Percentiles rank a stretch among this genome's conserved stretches.
Evolutionary conservation across 2,888 invertebrate genomes (phyloP).

Genomic region (Macropis europaea): DNA sequence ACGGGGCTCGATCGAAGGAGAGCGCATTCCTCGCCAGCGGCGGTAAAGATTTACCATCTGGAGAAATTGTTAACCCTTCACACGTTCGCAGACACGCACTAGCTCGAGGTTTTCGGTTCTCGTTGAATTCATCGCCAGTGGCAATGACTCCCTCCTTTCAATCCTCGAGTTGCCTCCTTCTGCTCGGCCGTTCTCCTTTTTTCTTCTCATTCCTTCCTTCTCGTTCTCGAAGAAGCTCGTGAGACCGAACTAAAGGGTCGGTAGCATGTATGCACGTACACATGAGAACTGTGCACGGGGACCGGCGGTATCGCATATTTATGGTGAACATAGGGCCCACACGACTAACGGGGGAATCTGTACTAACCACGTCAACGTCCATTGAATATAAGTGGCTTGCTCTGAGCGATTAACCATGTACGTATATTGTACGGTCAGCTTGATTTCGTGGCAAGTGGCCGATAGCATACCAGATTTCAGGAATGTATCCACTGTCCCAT

Average conservation of each 20-base stretch:
- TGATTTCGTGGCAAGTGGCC: neutral
- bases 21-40: neutral
- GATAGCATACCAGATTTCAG: neutral
- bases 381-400: constrained; percentile 44
- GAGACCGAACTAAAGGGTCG: constrained; percentile 17
- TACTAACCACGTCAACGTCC: constrained; percentile 49
- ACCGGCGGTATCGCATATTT: constrained; percentile 46
- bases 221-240: constrained; percentile 18
- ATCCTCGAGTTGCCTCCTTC: constrained; percentile 8
- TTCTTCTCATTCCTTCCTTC: neutral
- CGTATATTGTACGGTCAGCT: constrained; percentile 11
- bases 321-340: constrained; percentile 38
- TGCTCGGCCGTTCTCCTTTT: neutral
- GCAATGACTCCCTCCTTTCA: constrained; percentile 26
- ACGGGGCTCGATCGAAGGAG: too few relatives aligned
- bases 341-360: constrained; percentile 34
- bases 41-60: neutral
- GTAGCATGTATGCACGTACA: constrained; percentile 11
- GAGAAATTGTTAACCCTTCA: constrained; percentile 24
- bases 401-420: constrained; percentile 36
- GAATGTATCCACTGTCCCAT: constrained; percentile 1
- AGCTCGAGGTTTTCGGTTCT: constrained; percentile 17
- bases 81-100: constrained; percentile 9
- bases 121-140: constrained; percentile 44
- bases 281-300: neutral